Percentiles rank a stretch among this genome's conserved stretches.
phyloP scores from a whole-genome alignment of 2,888 invertebrate genomes.

The Cephus nigrinus region DNA sequence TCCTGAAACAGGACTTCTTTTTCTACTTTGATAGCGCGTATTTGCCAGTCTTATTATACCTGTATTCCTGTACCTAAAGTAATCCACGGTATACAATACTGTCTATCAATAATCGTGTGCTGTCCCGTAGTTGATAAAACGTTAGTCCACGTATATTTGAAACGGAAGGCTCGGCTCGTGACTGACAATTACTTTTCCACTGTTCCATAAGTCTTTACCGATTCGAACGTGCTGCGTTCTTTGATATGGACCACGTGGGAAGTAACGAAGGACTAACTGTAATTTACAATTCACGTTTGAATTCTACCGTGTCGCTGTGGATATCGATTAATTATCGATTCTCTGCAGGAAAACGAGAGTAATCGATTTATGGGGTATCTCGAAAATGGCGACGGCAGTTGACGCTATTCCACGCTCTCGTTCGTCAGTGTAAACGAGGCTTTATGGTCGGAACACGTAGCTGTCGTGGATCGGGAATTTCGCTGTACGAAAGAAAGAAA shows the following conservation, averaged over 20 bases:
- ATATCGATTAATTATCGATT: neutral
- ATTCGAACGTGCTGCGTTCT: neutral
- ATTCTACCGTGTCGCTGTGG: neutral
- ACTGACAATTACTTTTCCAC: neutral
- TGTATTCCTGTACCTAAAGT: neutral
- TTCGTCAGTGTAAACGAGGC: neutral
- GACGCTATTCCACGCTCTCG: neutral
- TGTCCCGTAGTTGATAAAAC: constrained; percentile 18
- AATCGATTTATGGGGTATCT: neutral
- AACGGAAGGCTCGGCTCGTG: neutral
- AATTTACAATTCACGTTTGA: neutral
- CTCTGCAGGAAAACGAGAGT: no score
- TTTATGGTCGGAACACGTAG: no score
- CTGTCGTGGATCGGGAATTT: neutral
- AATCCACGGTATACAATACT: neutral
- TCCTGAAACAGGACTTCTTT: neutral
- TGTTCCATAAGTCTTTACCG: neutral
- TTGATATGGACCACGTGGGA: neutral
- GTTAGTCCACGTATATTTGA: constrained; percentile 20
- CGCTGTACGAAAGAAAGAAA: neutral
- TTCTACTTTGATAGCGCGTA: neutral
- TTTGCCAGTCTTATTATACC: neutral
- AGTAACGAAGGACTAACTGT: neutral
- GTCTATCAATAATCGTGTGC: neutral
- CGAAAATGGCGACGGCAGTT: neutral